These are phyloP conservation scores for Petrophora chlorosata DNA, from an alignment of 2,888 invertebrate genomes.

Conservation along the genomic window DNA sequence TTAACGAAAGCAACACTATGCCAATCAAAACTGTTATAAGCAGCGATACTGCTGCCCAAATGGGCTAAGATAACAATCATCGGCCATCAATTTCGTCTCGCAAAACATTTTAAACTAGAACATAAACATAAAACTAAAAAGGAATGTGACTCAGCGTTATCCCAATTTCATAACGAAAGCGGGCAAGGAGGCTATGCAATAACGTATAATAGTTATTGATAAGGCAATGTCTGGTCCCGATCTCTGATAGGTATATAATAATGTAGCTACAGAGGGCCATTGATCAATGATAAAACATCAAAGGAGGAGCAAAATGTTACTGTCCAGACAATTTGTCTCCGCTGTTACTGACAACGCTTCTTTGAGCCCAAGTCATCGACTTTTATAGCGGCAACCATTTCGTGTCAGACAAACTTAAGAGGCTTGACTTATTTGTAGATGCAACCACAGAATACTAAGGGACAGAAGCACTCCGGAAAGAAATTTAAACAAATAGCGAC, in stretches of 20 bases:
- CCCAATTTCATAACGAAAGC: constrained; percentile 9
- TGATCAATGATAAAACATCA: constrained; percentile 44
- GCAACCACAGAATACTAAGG: no score
- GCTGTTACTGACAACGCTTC: constrained; percentile 8
- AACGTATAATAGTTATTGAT: not conserved
- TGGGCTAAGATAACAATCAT: constrained; percentile 14
- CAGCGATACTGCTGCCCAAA: not conserved
- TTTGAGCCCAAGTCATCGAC: constrained; percentile 18
- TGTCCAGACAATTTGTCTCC: constrained; percentile 41
- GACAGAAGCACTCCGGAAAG: no score
- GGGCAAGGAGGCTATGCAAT: constrained; percentile 8
- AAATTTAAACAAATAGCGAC: no score
- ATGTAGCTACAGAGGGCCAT: constrained; percentile 15
- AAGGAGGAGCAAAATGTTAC: constrained; percentile 34
- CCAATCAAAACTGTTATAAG: not conserved
- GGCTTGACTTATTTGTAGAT: no score
- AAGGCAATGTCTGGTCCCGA: constrained; percentile 1
- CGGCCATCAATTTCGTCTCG: constrained; percentile 6
- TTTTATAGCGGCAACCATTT: no score
- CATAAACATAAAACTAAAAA: constrained; percentile 12
- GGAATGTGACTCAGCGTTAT: constrained; percentile 12
- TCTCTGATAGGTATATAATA: constrained; percentile 22
- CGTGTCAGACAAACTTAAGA: no score
- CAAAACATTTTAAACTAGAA: constrained; percentile 14
- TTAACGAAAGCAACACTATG: not conserved